A percentile compares a stretch with the other conserved stretches of the same genome.
Conservation (phyloP, 2,888 invertebrate genomes). For the Caradrina kadenii region DNA sequence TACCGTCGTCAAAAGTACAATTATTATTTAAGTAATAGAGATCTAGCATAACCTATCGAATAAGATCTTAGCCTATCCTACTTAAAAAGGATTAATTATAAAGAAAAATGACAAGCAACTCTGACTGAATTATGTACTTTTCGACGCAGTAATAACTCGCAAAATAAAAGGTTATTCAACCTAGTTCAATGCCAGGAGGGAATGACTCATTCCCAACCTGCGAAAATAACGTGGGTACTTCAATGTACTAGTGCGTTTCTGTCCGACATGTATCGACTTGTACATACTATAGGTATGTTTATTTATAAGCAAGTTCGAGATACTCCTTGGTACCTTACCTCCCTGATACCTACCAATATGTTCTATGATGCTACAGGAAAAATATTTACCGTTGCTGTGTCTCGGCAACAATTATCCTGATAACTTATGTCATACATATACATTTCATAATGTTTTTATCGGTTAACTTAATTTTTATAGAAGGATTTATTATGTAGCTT, state of each 20-base stretch:
- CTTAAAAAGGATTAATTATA: background rate
- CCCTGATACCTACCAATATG: background rate
- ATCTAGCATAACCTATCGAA: background rate
- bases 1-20: background rate
- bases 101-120: conserved; percentile 9
- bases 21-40: background rate
- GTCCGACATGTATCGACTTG: conserved; percentile 29
- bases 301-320: conserved; percentile 6
- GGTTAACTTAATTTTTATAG: conserved; percentile 1
- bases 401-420: conserved; percentile 20
- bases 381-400: conserved; percentile 14
- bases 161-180: conserved; percentile 67
- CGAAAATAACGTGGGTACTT: conserved; percentile 40
- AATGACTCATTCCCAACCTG: conserved; percentile 60
- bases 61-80: background rate
- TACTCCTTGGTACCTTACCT: conserved; percentile 6
- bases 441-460: conserved; percentile 28
- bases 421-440: conserved; percentile 22
- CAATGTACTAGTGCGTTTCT: conserved; percentile 11
- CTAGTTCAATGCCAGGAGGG: conserved; percentile 60
- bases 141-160: conserved; percentile 22
- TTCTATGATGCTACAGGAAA: conserved; percentile 13
- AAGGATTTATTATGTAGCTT: background rate
- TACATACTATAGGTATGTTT: background rate
- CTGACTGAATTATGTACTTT: conserved; percentile 6